These are phyloP conservation scores for Bellardia pandia DNA, from an alignment of 2,888 invertebrate genomes.

Conservation along the genomic window DNA sequence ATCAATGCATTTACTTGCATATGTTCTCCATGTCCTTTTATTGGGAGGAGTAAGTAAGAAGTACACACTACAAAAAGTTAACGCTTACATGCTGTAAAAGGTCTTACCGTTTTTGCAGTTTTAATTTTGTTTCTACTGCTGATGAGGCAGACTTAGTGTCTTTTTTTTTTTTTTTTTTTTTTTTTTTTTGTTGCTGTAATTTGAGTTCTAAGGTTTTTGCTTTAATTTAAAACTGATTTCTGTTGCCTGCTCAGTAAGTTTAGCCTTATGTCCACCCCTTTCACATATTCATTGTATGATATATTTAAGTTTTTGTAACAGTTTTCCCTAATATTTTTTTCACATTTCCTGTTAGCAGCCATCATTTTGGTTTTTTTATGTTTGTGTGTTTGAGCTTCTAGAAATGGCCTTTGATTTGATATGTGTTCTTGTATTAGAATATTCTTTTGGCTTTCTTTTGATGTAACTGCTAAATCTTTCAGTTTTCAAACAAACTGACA, in stretches of 20 bases:
- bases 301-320: conserved; percentile 26
- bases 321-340: not conserved
- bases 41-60: too few species aligned
- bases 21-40: too few species aligned
- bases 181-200: not conserved
- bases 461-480: conserved; percentile 46
- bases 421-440: conserved; percentile 59
- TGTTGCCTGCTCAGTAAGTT: not conserved
- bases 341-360: not conserved
- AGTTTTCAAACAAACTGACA: conserved; percentile 42
- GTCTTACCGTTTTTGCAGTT: not conserved
- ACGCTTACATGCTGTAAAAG: not conserved
- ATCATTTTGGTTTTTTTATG: conserved; percentile 32
- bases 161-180: too few species aligned
- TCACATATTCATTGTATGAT: not conserved
- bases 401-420: conserved; percentile 47
- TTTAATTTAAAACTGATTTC: not conserved
- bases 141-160: not conserved
- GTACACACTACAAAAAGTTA: too few species aligned
- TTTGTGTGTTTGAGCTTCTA: not conserved
- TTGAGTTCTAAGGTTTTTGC: not conserved
- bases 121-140: not conserved
- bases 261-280: not conserved
- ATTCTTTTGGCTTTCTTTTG: conserved; percentile 52
- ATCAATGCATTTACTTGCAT: too few species aligned